phyloP scores from a whole-genome alignment of 2,888 invertebrate species.

The Drosophila subsilvestris region DNA sequence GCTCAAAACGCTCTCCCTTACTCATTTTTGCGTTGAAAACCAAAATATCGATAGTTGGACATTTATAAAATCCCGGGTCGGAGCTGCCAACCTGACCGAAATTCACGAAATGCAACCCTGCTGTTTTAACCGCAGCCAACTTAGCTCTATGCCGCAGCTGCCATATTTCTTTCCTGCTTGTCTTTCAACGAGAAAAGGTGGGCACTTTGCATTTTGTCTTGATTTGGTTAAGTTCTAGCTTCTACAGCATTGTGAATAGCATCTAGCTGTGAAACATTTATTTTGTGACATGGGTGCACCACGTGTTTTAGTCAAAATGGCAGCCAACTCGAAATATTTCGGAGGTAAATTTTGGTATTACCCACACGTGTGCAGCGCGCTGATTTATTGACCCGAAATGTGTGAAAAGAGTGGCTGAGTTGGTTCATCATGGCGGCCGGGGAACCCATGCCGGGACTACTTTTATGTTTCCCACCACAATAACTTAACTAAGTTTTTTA shows the following conservation, averaged over 20 bases:
- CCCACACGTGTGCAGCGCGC: constrained; percentile 55
- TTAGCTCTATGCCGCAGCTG: constrained; percentile 60
- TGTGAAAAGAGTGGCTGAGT: not conserved
- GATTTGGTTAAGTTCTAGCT: constrained; percentile 69
- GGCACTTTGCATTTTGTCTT: constrained; percentile 78
- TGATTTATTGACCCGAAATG: constrained; percentile 1
- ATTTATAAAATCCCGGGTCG: not conserved
- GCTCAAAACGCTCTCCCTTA: no score
- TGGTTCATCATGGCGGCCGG: not conserved
- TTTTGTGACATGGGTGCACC: constrained; percentile 11
- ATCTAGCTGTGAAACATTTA: constrained; percentile 7
- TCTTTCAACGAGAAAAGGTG: constrained; percentile 84
- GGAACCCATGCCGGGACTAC: not conserved
- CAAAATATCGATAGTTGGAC: not conserved
- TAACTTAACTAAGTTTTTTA: not conserved
- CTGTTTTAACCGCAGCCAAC: constrained; percentile 66
- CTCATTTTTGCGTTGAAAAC: no score
- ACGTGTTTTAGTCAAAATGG: constrained; percentile 24
- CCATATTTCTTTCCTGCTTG: constrained; percentile 84
- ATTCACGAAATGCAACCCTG: constrained; percentile 43
- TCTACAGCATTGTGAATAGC: constrained; percentile 32
- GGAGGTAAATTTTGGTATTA: constrained; percentile 61
- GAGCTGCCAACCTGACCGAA: constrained; percentile 15
- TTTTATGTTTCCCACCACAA: not conserved
- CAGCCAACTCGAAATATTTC: constrained; percentile 20